phyloP scores from a whole-genome alignment of 2,797 vertebrate species.

The Cirrhinus mrigala region DNA sequence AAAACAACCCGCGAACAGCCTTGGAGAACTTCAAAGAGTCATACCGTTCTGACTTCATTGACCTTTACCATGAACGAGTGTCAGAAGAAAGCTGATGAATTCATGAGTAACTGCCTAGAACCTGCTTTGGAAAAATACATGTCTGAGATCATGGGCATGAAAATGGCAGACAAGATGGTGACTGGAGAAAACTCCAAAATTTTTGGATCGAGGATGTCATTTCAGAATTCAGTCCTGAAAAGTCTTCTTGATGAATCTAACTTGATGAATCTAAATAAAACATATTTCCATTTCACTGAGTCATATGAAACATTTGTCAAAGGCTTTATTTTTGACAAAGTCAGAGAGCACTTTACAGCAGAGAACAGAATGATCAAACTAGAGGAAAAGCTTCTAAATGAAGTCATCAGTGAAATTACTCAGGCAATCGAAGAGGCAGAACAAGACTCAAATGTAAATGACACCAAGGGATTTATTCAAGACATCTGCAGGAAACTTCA shows the following conservation, averaged over 20 bases:
- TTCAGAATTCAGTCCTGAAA: constrained; percentile 48
- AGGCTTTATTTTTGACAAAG: not conserved
- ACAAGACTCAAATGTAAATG: not conserved
- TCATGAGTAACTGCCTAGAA: constrained; percentile 11
- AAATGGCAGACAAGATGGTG: constrained; percentile 20
- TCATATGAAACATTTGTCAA: constrained; percentile 41
- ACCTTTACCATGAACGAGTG: constrained; percentile 52
- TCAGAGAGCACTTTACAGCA: not conserved
- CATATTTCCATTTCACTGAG: rapidly evolving
- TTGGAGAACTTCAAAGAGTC: constrained; percentile 48
- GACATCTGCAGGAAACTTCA: constrained; percentile 45
- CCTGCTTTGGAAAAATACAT: constrained; percentile 47
- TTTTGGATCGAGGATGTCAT: not conserved
- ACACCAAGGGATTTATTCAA: not conserved
- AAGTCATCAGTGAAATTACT: constrained; percentile 6
- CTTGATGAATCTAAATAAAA: not conserved
- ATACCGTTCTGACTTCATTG: constrained; percentile 55
- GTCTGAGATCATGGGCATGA: not conserved
- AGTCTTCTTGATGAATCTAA: constrained; percentile 42
- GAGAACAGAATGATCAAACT: not conserved
- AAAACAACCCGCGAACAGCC: constrained; percentile 32
- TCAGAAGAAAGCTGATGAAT: constrained; percentile 54
- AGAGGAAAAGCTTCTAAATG: not conserved
- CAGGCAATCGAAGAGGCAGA: not conserved
- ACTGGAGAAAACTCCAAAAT: not conserved